Evolutionary conservation across 2,888 invertebrate species (phyloP), one percentile per base, ranked within the genome.

Genomic region (Thymelicus sylvestris): DNA sequence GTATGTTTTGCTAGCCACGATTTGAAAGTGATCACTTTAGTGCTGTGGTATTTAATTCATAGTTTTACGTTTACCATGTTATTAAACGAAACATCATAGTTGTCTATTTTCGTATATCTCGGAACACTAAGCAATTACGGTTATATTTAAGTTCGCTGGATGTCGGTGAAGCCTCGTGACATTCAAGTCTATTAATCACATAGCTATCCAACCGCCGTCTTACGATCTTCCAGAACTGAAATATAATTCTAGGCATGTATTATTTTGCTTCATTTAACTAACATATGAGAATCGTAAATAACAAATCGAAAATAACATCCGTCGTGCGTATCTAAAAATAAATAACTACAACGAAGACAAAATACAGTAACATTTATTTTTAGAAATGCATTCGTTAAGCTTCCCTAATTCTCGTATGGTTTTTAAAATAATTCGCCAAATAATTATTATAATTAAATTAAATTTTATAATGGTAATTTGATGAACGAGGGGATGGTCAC

Each of bases 101-200:
- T 60, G 19, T 59, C 67, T 64, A 67, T 69, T 69, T 64, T 64
- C 47, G 69, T 64, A 64, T 39, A 65, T 70, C 70, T 70, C 19
- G 41, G 64, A 70, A 70, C 47, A 70, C 59, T 64, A 52, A 70
- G 61, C 66, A 61, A 71, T 61, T 70, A 69, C 61, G 60, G 60
- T 41, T 66, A 66, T 71, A 71, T 66, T 71, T 66, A 65, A 61
- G 61, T 55, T 50, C 31, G 41, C 68, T 73, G 74, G 86, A 86
- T 87, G 86, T 85, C 84, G 83, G 72, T 60, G 72, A 79, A 80
- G 82, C 83, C 86, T 83, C 83, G 85, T 87, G 90, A 90, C 91
- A 89, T 82, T 78, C 71, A 72, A 69, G 74, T 81, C 89, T 85
- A 92, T 92, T 91, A 91, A 91, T 92, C 91, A 92, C 82, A 74